Conservation (phyloP, 2,888 invertebrate species). For the Microchrysa polita region DNA sequence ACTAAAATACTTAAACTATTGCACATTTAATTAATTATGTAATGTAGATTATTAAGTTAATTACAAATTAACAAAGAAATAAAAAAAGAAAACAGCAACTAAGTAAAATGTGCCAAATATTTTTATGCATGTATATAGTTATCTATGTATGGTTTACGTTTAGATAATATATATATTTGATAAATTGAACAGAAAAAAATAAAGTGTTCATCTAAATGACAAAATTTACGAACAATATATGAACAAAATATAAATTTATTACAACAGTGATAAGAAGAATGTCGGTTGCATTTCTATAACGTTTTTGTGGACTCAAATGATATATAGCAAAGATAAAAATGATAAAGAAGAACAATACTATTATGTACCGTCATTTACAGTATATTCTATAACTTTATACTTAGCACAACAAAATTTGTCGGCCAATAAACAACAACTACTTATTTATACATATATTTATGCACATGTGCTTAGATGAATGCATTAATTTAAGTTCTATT, state of each 20-base stretch:
- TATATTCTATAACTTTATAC: slow-evolving; percentile 31
- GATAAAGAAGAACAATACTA: slow-evolving; percentile 3
- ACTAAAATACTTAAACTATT: slow-evolving; percentile 34
- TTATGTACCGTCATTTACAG: slow-evolving; percentile 32
- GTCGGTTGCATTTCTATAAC: too few species aligned
- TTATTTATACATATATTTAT: slow-evolving; percentile 33
- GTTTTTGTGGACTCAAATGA: too few species aligned
- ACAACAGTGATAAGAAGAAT: too few species aligned
- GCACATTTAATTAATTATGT: slow-evolving; percentile 36
- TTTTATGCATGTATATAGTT: background rate
- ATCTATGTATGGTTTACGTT: too few species aligned
- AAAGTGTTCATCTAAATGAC: slow-evolving; percentile 17
- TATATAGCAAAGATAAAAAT: too few species aligned
- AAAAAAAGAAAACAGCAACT: slow-evolving; percentile 27
- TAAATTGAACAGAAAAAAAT: slow-evolving; percentile 2
- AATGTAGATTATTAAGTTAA: slow-evolving; percentile 26
- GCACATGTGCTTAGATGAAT: slow-evolving; percentile 30
- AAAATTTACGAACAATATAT: slow-evolving; percentile 24
- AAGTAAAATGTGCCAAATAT: slow-evolving; percentile 28
- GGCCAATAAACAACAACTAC: slow-evolving; percentile 32
- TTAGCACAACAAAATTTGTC: slow-evolving; percentile 2
- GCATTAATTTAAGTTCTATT: slow-evolving; percentile 20
- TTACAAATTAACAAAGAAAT: slow-evolving; percentile 29
- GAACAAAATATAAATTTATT: slow-evolving; percentile 22
- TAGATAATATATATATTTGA: background rate